Evolutionary conservation across 2,888 invertebrate species (phyloP).

Genomic region (Parochlus steinenii): DNA sequence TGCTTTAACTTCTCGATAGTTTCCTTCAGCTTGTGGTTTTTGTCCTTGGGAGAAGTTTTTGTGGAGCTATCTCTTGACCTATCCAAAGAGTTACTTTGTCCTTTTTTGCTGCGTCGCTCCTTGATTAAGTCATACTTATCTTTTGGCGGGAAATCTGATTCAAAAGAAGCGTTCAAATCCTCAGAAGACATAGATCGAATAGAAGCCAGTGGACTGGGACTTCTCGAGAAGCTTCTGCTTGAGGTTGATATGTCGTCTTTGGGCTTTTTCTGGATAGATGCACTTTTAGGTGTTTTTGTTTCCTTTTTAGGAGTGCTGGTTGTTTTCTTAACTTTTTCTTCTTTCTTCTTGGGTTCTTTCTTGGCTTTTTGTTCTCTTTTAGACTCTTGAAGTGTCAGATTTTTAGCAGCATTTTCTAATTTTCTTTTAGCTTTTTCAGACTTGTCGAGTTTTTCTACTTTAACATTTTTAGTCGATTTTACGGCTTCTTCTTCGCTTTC

Average conservation of each 20-base stretch:
- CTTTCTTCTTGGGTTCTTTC: conserved; percentile 17
- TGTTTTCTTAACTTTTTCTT: conserved; percentile 15
- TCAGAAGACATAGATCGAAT: conserved; percentile 15
- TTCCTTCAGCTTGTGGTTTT: conserved; percentile 35
- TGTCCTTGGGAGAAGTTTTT: conserved; percentile 23
- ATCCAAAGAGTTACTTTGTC: background rate
- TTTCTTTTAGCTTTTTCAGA: conserved; percentile 13
- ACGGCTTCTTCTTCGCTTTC: conserved; percentile 17
- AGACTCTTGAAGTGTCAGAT: conserved; percentile 6
- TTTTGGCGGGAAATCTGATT: conserved; percentile 21
- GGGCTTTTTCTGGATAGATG: conserved; percentile 14
- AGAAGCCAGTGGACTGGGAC: conserved; percentile 15
- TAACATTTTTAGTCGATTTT: conserved; percentile 13
- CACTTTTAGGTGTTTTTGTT: conserved; percentile 16
- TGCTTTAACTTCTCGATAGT: conserved; percentile 48
- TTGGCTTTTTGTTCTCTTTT: conserved; percentile 14
- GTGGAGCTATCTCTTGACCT: conserved; percentile 10
- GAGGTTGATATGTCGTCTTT: conserved; percentile 23
- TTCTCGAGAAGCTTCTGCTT: conserved; percentile 19
- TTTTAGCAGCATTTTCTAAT: conserved; percentile 9
- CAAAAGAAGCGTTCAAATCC: conserved; percentile 10
- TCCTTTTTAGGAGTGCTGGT: conserved; percentile 16
- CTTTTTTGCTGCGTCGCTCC: conserved; percentile 35
- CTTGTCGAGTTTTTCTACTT: conserved; percentile 15
- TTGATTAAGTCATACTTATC: conserved; percentile 46